These are phyloP conservation scores for Agrotis puta DNA, from an alignment of 2,888 invertebrate species.

Conservation along the genomic window DNA sequence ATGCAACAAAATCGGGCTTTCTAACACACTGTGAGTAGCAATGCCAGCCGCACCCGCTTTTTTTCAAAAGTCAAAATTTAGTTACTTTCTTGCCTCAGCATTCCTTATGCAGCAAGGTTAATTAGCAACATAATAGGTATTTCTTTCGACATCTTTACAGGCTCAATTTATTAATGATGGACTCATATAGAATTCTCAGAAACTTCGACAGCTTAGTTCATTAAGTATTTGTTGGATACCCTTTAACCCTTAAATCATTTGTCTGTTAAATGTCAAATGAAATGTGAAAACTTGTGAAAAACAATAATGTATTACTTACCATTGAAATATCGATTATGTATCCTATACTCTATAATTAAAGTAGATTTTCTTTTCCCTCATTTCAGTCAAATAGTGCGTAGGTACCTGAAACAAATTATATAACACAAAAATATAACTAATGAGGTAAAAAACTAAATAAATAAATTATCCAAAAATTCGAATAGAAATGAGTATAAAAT, in stretches of 20 bases:
- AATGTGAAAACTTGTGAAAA: conserved; percentile 25
- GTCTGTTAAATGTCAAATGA: conserved; percentile 30
- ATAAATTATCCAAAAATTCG: conserved; percentile 62
- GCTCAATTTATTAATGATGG: conserved; percentile 54
- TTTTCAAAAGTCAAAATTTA: background rate
- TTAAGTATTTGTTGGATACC: conserved; percentile 54
- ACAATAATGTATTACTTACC: conserved; percentile 25
- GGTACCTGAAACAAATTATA: conserved; percentile 61
- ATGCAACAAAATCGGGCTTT: too few relatives aligned
- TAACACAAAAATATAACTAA: conserved; percentile 49
- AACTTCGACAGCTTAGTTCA: conserved; percentile 55
- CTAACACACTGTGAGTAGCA: too few relatives aligned
- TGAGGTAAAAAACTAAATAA: conserved; percentile 38
- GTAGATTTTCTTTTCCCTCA: conserved; percentile 6
- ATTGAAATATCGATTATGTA: conserved; percentile 5
- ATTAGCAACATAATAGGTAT: conserved; percentile 26
- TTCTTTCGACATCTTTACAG: conserved; percentile 37
- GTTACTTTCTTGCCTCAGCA: background rate
- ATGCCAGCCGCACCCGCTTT: background rate
- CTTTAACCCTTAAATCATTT: conserved; percentile 42
- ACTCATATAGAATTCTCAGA: conserved; percentile 42
- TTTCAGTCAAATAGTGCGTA: conserved; percentile 52
- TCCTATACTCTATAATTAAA: conserved; percentile 7
- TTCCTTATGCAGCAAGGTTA: conserved; percentile 25
- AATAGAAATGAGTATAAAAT: conserved; percentile 67